Percentiles rank a stretch among this genome's conserved stretches.
phyloP scores from a whole-genome alignment of 1,140 invertebrate genomes.

The Apolygus lucorum region DNA sequence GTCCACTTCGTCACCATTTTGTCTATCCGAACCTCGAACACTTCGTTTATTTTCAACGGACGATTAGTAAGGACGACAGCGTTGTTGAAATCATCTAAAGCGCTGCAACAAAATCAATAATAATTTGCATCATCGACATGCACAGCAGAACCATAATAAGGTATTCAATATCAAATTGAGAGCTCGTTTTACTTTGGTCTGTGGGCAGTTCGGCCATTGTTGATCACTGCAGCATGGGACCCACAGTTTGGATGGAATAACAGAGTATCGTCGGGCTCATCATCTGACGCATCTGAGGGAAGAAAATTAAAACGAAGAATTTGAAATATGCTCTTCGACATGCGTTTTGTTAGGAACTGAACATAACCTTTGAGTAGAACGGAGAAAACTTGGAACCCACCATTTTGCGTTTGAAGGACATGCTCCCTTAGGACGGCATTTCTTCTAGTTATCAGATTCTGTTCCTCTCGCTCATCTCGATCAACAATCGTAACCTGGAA shows the following conservation, averaged over 20 bases:
- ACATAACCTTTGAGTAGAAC: conserved; percentile 4
- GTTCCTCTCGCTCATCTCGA: conserved; percentile 65
- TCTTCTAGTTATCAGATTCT: conserved; percentile 60
- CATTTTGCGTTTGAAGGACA: conserved; percentile 42
- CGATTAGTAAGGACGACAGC: conserved; percentile 87
- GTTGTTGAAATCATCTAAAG: conserved; percentile 90
- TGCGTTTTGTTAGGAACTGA: neutral
- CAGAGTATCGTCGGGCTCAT: conserved; percentile 52
- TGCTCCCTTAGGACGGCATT: conserved; percentile 48
- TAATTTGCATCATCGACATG: neutral
- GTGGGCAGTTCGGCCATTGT: conserved; percentile 78
- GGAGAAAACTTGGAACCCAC: conserved; percentile 31
- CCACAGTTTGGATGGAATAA: conserved; percentile 85
- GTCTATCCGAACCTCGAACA: conserved; percentile 87
- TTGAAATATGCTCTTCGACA: neutral
- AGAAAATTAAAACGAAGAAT: conserved; percentile 5
- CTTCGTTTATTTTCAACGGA: conserved; percentile 69
- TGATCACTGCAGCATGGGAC: conserved; percentile 82
- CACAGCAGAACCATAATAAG: neutral
- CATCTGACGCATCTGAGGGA: conserved; percentile 40
- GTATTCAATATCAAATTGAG: conserved; percentile 35
- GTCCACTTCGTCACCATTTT: conserved; percentile 88
- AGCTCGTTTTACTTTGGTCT: conserved; percentile 88
- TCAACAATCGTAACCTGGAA: conserved; percentile 66
- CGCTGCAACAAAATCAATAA: conserved; percentile 45